phyloP scores from a whole-genome alignment of 2,797 vertebrate species.

The Tadarida brasiliensis region DNA sequence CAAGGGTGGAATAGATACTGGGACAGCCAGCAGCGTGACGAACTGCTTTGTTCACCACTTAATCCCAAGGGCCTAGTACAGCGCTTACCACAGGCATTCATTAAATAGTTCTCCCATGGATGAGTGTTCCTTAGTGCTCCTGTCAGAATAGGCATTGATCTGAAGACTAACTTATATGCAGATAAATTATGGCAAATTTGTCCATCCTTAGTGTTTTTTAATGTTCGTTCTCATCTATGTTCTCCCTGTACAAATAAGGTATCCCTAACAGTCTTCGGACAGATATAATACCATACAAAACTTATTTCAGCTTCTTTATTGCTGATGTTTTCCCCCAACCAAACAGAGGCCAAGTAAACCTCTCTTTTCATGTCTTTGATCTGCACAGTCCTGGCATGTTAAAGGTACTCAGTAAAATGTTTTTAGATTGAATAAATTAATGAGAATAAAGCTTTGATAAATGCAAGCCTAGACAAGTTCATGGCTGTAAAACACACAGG shows the following conservation, averaged over 20 bases:
- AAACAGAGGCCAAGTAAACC: conserved; percentile 6
- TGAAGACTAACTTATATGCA: neutral
- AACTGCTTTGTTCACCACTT: neutral
- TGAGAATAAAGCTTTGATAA: conserved; percentile 20
- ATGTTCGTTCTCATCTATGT: neutral
- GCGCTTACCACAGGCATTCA: neutral
- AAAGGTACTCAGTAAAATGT: conserved; percentile 33
- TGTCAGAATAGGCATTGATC: neutral
- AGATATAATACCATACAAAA: neutral
- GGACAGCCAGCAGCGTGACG: neutral
- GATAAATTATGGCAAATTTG: neutral
- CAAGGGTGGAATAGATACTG: neutral
- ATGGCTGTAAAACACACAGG: neutral
- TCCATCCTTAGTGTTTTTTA: neutral
- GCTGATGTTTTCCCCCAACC: neutral
- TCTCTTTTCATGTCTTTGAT: neutral
- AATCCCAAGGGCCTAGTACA: neutral
- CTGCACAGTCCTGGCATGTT: neutral
- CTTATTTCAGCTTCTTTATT: conserved; percentile 13
- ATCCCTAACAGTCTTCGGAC: neutral
- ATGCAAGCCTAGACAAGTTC: neutral
- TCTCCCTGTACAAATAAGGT: neutral
- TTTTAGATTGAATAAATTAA: conserved; percentile 34
- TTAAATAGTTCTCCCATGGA: neutral
- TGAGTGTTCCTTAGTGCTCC: neutral